Percentiles rank a stretch among this genome's conserved stretches.
These are phyloP conservation scores for Pogoniulus pusillus DNA, from an alignment of 2,797 vertebrate species.

Conservation along the genomic window DNA sequence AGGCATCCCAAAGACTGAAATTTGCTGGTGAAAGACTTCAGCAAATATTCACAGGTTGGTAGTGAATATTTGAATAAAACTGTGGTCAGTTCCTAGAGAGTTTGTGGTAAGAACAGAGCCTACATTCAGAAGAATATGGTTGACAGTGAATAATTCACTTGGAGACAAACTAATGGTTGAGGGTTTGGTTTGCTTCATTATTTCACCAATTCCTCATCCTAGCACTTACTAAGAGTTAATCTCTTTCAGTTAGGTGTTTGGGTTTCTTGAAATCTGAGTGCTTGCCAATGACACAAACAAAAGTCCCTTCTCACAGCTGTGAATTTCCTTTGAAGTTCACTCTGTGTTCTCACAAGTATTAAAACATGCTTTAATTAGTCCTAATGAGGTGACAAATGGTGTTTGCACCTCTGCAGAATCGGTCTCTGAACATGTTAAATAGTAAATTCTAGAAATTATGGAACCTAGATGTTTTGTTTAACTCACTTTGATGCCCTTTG, in stretches of 20 bases:
- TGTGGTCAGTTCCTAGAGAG: neutral
- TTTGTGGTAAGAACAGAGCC: neutral
- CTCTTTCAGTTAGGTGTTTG: neutral
- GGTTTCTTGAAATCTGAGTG: neutral
- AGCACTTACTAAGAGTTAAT: neutral
- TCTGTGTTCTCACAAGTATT: neutral
- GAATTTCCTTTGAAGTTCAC: neutral
- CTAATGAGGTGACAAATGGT: neutral
- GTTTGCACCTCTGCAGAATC: neutral
- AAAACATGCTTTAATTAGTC: neutral
- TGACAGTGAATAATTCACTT: neutral
- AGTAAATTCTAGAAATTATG: neutral
- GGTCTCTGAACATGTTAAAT: neutral
- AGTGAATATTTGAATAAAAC: slow-evolving; percentile 47
- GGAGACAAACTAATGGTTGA: neutral
- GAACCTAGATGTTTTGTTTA: neutral
- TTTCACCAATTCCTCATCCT: neutral
- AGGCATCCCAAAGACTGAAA: neutral
- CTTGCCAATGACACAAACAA: neutral
- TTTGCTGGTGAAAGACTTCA: slow-evolving; percentile 39
- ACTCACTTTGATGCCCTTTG: neutral
- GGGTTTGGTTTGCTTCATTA: neutral
- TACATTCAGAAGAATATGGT: neutral
- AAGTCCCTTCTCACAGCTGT: neutral
- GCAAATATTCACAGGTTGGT: neutral